Evolutionary conservation across 2,888 invertebrate genomes (phyloP).

Genomic region (Eupithecia subumbrata): DNA sequence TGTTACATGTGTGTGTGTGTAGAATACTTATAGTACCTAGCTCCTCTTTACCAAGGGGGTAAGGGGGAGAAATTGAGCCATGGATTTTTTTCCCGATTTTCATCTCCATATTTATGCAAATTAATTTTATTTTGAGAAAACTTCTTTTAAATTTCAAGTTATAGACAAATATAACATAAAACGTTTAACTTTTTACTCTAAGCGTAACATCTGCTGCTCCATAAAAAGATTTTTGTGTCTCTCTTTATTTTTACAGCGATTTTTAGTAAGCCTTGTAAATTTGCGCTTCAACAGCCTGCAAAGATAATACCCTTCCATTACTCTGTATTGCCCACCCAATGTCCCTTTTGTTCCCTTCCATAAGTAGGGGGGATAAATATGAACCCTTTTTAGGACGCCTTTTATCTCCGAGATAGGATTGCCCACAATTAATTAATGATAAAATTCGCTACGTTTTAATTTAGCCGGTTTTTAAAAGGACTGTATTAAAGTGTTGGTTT

Average conservation of each 20-base stretch:
- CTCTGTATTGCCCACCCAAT: slow-evolving; percentile 44
- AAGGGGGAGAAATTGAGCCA: not conserved
- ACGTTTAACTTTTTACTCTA: slow-evolving; percentile 18
- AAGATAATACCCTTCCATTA: slow-evolving; percentile 53
- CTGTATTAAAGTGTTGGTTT: slow-evolving; percentile 13
- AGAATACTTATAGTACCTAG: not conserved
- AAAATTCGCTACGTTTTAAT: slow-evolving; percentile 29
- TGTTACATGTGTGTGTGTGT: not conserved
- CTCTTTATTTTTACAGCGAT: slow-evolving; percentile 30
- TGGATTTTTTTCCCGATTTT: not conserved
- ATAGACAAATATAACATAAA: slow-evolving; percentile 8
- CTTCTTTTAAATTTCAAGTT: not conserved
- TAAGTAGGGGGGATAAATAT: slow-evolving; percentile 12
- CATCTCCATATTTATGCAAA: not conserved
- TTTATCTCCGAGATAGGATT: slow-evolving; percentile 34
- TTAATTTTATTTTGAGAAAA: not conserved
- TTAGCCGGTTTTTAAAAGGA: slow-evolving; percentile 25
- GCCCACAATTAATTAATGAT: slow-evolving; percentile 41
- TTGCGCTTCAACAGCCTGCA: slow-evolving; percentile 47
- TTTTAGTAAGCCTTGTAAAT: slow-evolving; percentile 44
- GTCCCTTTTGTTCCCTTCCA: slow-evolving; percentile 22
- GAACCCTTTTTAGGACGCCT: slow-evolving; percentile 36
- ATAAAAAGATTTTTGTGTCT: slow-evolving; percentile 21
- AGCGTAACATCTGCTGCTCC: slow-evolving; percentile 24
- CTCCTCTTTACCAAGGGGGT: not conserved